Evolutionary conservation across 2,113 vertebrate species (phyloP).

Genomic region (Vulpes lagopus): DNA sequence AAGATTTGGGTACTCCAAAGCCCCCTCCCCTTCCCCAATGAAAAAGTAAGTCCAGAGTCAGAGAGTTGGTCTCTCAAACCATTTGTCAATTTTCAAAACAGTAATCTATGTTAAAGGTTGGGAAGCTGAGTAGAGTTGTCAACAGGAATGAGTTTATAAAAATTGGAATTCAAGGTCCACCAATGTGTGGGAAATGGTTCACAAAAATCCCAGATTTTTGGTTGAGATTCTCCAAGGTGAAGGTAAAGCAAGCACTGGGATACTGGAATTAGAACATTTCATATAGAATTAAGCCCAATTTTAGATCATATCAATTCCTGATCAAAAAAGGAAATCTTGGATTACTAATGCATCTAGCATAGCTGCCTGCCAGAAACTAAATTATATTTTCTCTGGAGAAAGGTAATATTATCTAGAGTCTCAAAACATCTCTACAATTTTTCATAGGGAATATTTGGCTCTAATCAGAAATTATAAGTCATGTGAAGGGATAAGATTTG

Average conservation of each 20-base stretch:
- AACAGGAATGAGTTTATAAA: neutral
- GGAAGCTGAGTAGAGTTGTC: neutral
- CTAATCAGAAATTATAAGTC: neutral
- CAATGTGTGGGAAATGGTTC: neutral
- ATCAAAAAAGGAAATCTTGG: neutral
- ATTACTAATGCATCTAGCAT: neutral
- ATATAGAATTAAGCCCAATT: neutral
- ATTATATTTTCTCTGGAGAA: neutral
- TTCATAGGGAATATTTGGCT: neutral
- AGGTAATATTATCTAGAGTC: neutral
- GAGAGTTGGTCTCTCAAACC: neutral
- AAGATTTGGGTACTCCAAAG: neutral
- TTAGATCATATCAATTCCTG: conserved; percentile 15
- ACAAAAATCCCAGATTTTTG: neutral
- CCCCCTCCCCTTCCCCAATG: neutral
- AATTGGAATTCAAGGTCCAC: neutral
- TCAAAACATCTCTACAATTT: neutral
- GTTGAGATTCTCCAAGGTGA: neutral
- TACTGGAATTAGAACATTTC: neutral
- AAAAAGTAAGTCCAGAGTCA: neutral
- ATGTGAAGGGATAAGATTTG: neutral
- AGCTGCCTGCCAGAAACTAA: neutral
- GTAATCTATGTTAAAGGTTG: neutral
- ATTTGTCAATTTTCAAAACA: neutral
- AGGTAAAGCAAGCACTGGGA: neutral